These are phyloP conservation scores for Cephus pulcher DNA, from an alignment of 2,888 invertebrate species.

Conservation along the genomic window DNA sequence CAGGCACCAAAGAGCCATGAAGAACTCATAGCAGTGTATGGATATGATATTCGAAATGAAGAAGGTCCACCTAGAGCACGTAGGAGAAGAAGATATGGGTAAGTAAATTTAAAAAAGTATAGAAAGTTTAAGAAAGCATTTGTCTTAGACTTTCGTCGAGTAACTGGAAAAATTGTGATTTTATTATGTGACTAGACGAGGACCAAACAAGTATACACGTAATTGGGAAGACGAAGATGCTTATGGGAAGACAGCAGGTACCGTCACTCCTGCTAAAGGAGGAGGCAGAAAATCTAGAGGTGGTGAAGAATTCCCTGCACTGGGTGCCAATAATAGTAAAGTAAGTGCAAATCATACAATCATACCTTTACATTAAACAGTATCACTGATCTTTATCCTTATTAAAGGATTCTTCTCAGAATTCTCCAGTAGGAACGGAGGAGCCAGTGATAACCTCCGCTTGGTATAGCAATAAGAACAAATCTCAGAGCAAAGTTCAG, in stretches of 20 bases:
- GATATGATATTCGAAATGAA: conserved; percentile 94
- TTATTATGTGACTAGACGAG: conserved; percentile 72
- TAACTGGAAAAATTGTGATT: not conserved
- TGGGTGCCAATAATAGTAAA: conserved; percentile 56
- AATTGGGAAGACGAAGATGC: conserved; percentile 96
- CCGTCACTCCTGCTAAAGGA: conserved; percentile 48
- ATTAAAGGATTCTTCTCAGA: conserved; percentile 31
- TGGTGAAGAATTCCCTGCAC: conserved; percentile 72
- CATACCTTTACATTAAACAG: not conserved
- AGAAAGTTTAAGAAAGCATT: not conserved
- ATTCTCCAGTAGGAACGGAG: conserved; percentile 42
- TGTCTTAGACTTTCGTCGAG: not conserved
- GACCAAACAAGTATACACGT: conserved; percentile 91
- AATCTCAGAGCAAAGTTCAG: conserved; percentile 51
- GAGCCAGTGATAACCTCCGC: conserved; percentile 64
- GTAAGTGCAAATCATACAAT: conserved; percentile 31
- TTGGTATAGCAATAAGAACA: conserved; percentile 64
- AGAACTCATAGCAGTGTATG: conserved; percentile 87
- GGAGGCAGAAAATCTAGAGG: conserved; percentile 54
- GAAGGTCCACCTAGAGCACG: conserved; percentile 91
- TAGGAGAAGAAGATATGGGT: conserved; percentile 89
- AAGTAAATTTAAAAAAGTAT: conserved; percentile 36
- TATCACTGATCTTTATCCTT: not conserved
- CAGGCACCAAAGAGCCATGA: conserved; percentile 89
- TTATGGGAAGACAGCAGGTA: conserved; percentile 73